Base-by-base conservation (phyloP, 2,797 vertebrate genomes). In the Phoeniculus purpureus region DNA sequence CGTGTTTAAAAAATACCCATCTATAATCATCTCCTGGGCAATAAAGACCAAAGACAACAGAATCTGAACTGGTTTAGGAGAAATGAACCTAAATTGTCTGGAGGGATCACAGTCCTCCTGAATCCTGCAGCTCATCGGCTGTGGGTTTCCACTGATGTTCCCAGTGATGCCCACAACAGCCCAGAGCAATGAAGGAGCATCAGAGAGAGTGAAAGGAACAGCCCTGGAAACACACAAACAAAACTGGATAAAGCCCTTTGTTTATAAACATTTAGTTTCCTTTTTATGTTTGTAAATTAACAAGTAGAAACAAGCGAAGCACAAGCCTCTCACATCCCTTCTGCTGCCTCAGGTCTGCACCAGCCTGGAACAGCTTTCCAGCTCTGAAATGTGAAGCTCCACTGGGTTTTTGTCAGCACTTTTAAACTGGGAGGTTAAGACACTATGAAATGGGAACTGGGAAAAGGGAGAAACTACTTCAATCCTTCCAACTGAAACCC, bases 311-410 rank as follows among this genome's bases (percentile, higher is more conserved):
- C 40, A 55, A 83, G 45, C 0, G 21, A 64, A 43, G 51, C 2
- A 29, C 0, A 5, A 7, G 3, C 21, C 15, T 8, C 5, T 13
- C 58, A 48, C 15, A 40, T 14, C 26, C 1, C 6, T 16, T 32
- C 40, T n/a, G 22, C 88, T 37, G 51, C 70, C 47, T 6, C 27
- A 7, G 65, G 4, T 15, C 40, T 45, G 56, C 68, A 7, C 47
- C 5, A 18, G 51, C 76, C 9, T 31, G 50, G 52, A 29, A 31
- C 1, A 32, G 21, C 16, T 76, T 64, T 27, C 56, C 14, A 14
- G 1, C 56, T 5, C 27, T 18, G 40, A 13, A n/a, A 10, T 4
- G 62, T 22, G 66, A 6, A 72, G 72, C 45, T 8, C 11, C 0
- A 2, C 12, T 37, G 37, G 1, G 7, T 37, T 56, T 15, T 14